These are phyloP conservation scores for Zelleria hepariella DNA, from an alignment of 2,888 invertebrate species.

Conservation along the genomic window DNA sequence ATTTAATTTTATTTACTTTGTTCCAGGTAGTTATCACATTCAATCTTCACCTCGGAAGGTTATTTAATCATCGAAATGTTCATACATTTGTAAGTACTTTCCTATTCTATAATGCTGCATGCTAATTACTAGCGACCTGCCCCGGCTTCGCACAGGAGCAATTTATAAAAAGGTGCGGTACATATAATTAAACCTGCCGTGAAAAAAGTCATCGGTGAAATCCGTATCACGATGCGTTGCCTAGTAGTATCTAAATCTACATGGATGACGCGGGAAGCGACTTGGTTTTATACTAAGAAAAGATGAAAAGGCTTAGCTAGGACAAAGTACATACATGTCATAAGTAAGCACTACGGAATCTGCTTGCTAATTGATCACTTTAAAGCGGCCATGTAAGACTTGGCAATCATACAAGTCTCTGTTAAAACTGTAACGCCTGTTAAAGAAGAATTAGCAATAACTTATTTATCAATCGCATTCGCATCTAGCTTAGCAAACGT, in stretches of 20 bases:
- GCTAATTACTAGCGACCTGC: not conserved
- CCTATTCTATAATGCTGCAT: not conserved
- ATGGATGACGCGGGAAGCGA: too few relatives aligned
- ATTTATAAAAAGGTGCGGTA: not conserved
- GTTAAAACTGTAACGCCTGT: not conserved
- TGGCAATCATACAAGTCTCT: not conserved
- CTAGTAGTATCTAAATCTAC: too few relatives aligned
- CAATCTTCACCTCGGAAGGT: not conserved
- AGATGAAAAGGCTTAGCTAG: too few relatives aligned
- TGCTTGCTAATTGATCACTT: too few relatives aligned
- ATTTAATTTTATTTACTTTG: constrained; percentile 6
- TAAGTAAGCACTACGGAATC: too few relatives aligned
- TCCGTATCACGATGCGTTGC: too few relatives aligned
- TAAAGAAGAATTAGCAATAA: not conserved
- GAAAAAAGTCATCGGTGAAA: too few relatives aligned
- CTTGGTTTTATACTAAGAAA: too few relatives aligned
- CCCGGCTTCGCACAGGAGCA: too few relatives aligned
- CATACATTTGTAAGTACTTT: not conserved
- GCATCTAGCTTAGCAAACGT: too few relatives aligned
- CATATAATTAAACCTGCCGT: too few relatives aligned
- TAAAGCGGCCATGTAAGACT: not conserved
- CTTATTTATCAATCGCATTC: not conserved
- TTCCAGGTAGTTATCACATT: not conserved
- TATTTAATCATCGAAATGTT: not conserved
- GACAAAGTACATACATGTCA: too few relatives aligned